Percentiles rank a stretch among this genome's conserved stretches.
These are phyloP conservation scores for Scrobipalpa costella DNA, from an alignment of 2,888 invertebrate genomes.

Conservation along the genomic window DNA sequence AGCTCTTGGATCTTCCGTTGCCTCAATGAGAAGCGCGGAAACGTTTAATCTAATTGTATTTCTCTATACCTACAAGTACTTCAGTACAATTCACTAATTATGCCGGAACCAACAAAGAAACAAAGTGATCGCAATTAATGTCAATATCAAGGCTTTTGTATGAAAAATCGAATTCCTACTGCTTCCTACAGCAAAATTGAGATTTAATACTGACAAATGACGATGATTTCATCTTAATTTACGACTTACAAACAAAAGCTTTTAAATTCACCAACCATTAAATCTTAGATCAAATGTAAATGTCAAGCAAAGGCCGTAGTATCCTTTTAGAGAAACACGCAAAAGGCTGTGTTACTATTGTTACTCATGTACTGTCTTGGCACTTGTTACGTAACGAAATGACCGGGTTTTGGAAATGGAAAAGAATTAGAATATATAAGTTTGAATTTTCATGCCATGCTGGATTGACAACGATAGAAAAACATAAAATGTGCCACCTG, in stretches of 20 bases:
- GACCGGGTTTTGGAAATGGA: too few relatives aligned
- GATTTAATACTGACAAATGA: slow-evolving; percentile 2
- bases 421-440: slow-evolving; percentile 45
- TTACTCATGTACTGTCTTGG: background rate
- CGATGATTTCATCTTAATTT: slow-evolving; percentile 20
- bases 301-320: slow-evolving; percentile 16
- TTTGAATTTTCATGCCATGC: too few relatives aligned
- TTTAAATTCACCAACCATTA: slow-evolving; percentile 12
- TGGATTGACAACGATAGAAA: too few relatives aligned
- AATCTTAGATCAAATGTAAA: slow-evolving; percentile 18
- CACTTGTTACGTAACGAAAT: background rate
- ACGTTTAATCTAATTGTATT: too few relatives aligned
- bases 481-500: too few relatives aligned
- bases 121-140: background rate
- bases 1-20: too few relatives aligned
- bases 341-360: slow-evolving; percentile 13
- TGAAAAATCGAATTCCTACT: background rate
- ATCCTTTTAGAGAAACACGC: slow-evolving; percentile 18
- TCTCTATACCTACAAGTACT: too few relatives aligned
- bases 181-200: background rate
- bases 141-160: background rate
- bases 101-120: background rate
- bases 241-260: slow-evolving; percentile 23
- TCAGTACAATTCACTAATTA: background rate
- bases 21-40: too few relatives aligned